Conservation (phyloP, 2,888 invertebrate genomes). For the Corbicula japonica region DNA sequence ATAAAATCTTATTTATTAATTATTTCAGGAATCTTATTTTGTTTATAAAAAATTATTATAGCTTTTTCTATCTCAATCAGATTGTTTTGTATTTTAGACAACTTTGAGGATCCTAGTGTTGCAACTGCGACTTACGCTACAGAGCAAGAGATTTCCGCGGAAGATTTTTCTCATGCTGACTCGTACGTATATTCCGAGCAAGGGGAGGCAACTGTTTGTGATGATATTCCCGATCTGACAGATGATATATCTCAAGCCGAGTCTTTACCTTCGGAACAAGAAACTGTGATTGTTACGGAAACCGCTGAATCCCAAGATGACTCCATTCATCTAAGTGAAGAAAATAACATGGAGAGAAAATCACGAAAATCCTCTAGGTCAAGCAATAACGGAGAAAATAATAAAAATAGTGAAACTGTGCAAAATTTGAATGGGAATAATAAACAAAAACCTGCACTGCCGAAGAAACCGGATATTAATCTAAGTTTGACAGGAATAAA, state of each 20-base stretch:
- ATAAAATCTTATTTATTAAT: no score
- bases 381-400: slow-evolving; percentile 18
- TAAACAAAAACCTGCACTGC: slow-evolving; percentile 66
- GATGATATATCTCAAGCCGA: slow-evolving; percentile 63
- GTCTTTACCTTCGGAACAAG: slow-evolving; percentile 58
- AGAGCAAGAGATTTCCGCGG: slow-evolving; percentile 40
- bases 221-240: slow-evolving; percentile 64
- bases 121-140: slow-evolving; percentile 37
- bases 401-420: slow-evolving; percentile 1
- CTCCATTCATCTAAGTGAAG: slow-evolving; percentile 42
- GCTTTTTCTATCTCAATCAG: no score
- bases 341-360: slow-evolving; percentile 49
- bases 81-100: slow-evolving; percentile 27
- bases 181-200: slow-evolving; percentile 54
- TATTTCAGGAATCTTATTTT: no score
- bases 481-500: slow-evolving; percentile 9
- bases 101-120: slow-evolving; percentile 24
- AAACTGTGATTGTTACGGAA: slow-evolving; percentile 44
- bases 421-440: slow-evolving; percentile 12
- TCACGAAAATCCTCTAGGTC: slow-evolving; percentile 32
- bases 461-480: slow-evolving; percentile 64
- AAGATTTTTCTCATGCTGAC: slow-evolving; percentile 61
- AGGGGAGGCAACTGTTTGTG: slow-evolving; percentile 59
- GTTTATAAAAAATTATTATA: no score
- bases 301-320: slow-evolving; percentile 51